Conservation (phyloP, 2,888 invertebrate genomes). For the Macrosiphum euphorbiae region DNA sequence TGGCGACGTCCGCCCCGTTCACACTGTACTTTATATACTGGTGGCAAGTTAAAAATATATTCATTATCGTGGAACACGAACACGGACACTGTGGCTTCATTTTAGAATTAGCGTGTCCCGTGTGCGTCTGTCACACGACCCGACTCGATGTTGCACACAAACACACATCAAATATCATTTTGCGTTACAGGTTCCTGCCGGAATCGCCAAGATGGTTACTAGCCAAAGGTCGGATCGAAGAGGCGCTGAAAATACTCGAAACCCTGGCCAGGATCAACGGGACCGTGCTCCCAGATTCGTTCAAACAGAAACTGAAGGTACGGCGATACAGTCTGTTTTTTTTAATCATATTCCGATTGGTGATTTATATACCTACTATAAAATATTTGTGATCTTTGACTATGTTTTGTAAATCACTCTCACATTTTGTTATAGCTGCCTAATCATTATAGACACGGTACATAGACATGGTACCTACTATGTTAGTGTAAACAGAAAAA, state of each 20-base stretch:
- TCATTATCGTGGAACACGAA: constrained; percentile 3
- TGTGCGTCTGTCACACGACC: not conserved
- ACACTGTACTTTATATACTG: constrained; percentile 86
- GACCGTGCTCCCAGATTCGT: constrained; percentile 81
- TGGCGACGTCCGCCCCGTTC: constrained; percentile 89
- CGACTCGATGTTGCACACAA: not conserved
- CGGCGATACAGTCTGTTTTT: constrained; percentile 65
- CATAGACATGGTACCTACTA: too few species aligned
- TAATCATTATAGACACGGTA: too few species aligned
- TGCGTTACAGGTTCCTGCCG: constrained; percentile 77
- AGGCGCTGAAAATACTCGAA: constrained; percentile 84
- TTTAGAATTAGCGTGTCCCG: not conserved
- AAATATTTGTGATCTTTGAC: not conserved
- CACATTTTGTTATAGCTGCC: not conserved
- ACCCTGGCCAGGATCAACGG: constrained; percentile 84
- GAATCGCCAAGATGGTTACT: constrained; percentile 94
- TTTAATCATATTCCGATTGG: not conserved
- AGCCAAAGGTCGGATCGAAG: constrained; percentile 84
- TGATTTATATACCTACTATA: not conserved
- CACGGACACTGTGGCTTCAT: not conserved
- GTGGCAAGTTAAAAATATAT: constrained; percentile 72
- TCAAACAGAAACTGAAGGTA: constrained; percentile 77
- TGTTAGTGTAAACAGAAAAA: too few species aligned
- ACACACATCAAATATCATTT: not conserved
- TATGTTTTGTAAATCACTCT: not conserved